Evolutionary conservation across 2,113 vertebrate species (phyloP).

Genomic region (Peromyscus maniculatus): DNA sequence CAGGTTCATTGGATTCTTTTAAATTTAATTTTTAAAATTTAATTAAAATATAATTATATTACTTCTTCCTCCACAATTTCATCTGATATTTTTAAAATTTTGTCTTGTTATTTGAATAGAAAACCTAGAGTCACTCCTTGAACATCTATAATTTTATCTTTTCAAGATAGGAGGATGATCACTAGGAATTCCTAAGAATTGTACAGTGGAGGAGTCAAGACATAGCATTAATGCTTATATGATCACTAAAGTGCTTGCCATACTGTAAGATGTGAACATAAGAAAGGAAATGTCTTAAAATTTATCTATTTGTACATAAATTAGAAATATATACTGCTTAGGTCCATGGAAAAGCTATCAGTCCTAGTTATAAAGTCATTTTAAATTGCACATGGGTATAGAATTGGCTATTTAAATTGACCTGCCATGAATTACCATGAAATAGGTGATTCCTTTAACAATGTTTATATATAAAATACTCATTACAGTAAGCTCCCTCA

Average conservation of each 20-base stretch:
- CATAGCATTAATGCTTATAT: neutral
- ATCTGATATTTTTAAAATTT: neutral
- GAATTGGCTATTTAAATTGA: neutral
- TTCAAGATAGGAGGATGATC: neutral
- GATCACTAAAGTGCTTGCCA: neutral
- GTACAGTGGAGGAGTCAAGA: neutral
- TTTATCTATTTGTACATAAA: neutral
- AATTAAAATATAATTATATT: neutral
- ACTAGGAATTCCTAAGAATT: slow-evolving; percentile 3
- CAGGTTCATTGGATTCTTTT: neutral
- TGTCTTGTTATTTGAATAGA: neutral
- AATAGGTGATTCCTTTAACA: neutral
- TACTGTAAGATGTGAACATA: neutral
- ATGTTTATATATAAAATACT: neutral
- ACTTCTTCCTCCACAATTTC: neutral
- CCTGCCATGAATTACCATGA: neutral
- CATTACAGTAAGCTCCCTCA: neutral
- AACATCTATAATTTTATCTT: neutral
- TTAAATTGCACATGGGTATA: neutral
- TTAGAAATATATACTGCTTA: neutral
- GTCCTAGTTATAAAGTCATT: neutral
- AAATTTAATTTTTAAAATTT: neutral
- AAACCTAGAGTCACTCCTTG: slow-evolving; percentile 1
- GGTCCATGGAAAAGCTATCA: neutral
- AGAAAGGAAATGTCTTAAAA: neutral